Conservation (phyloP, 2,888 invertebrate genomes). For the Argyresthia goedartella region DNA sequence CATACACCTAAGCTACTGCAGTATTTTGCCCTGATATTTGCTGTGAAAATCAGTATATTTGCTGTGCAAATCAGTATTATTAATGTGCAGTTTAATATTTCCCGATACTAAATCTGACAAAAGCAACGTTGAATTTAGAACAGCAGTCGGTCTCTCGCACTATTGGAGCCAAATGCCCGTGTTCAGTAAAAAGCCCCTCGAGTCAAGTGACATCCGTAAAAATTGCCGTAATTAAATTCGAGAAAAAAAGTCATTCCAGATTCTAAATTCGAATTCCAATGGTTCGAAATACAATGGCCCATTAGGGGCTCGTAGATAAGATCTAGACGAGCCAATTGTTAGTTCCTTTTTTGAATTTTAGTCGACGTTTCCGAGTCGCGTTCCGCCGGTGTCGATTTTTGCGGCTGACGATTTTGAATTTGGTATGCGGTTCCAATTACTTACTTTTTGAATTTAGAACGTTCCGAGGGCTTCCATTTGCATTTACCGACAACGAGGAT, state of each 20-base stretch:
- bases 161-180: background rate
- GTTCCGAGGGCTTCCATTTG: too few species aligned
- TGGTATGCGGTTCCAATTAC: conserved; percentile 18
- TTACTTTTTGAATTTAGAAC: background rate
- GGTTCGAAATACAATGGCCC: conserved; percentile 53
- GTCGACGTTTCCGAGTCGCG: conserved; percentile 13
- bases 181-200: background rate
- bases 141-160: too few species aligned
- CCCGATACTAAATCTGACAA: too few species aligned
- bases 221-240: conserved; percentile 60
- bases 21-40: too few species aligned
- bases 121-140: too few species aligned
- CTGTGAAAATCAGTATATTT: too few species aligned
- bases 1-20: too few species aligned
- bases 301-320: conserved; percentile 57
- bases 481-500: too few species aligned
- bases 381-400: conserved; percentile 40
- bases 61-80: too few species aligned
- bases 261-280: conserved; percentile 18
- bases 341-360: conserved; percentile 7
- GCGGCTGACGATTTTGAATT: conserved; percentile 30
- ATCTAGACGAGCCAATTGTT: conserved; percentile 29
- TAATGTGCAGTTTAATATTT: too few species aligned
- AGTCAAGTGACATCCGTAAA: conserved; percentile 51
- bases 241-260: conserved; percentile 37